Evolutionary conservation across 2,888 invertebrate species (phyloP).

Genomic region (Pycnomerus fuliginosus): DNA sequence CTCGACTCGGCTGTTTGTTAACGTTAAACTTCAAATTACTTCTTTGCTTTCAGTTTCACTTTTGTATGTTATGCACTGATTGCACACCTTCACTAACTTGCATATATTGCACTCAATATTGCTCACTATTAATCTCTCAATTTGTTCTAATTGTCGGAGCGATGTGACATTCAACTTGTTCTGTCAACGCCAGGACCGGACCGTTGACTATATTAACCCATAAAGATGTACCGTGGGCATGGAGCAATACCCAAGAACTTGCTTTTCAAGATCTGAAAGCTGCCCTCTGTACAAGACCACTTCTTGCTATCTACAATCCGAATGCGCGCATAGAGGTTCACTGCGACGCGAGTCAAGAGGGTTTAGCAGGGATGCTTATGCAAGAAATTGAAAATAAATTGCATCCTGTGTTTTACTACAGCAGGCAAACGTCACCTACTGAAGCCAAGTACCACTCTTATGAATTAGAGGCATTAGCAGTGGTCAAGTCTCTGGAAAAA

Average conservation of each 20-base stretch:
- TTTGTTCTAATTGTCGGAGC: no score
- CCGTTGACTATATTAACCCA: no score
- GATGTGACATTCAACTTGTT: no score
- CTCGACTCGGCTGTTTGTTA: no score
- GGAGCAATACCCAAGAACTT: constrained; percentile 16
- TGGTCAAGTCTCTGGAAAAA: constrained; percentile 32
- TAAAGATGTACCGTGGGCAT: no score
- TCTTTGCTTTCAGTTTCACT: no score
- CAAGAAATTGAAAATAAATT: constrained; percentile 6
- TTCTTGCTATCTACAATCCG: constrained; percentile 21
- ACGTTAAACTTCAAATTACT: no score
- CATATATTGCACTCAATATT: no score
- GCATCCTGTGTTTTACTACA: constrained; percentile 30
- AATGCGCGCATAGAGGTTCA: constrained; percentile 17
- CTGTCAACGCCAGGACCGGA: no score
- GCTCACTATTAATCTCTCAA: no score
- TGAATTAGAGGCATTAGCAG: constrained; percentile 39
- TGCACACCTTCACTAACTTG: no score
- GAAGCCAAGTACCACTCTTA: constrained; percentile 35
- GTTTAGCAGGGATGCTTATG: constrained; percentile 5
- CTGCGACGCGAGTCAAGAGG: constrained; percentile 17
- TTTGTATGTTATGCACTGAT: no score
- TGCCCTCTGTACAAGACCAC: constrained; percentile 12
- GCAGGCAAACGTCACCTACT: constrained; percentile 25
- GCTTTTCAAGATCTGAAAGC: constrained; percentile 10